Percentiles rank a stretch among this genome's conserved stretches.
Evolutionary conservation across 1,140 invertebrate species (phyloP).

Genomic region (Drosophila quadrilineata): DNA sequence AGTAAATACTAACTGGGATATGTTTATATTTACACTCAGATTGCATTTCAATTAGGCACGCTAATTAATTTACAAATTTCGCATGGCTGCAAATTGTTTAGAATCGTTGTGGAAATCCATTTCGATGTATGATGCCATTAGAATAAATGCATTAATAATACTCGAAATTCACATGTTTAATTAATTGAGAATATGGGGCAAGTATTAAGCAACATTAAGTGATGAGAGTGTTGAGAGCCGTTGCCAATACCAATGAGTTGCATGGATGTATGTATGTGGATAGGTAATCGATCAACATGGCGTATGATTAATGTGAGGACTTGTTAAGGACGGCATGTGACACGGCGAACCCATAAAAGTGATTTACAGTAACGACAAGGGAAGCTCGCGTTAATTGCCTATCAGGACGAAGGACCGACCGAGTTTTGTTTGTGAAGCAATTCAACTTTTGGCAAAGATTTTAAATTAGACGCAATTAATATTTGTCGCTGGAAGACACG

Average conservation of each 20-base stretch:
- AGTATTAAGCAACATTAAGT: background rate
- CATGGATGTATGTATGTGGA: background rate
- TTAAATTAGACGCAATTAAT: constrained; percentile 60
- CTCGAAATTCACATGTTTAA: background rate
- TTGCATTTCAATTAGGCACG: too few relatives aligned
- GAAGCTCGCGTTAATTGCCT: constrained; percentile 39
- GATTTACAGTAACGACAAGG: constrained; percentile 46
- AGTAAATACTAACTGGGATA: too few relatives aligned
- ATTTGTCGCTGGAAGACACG: constrained; percentile 31
- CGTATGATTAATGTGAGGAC: constrained; percentile 53
- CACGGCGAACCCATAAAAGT: constrained; percentile 19
- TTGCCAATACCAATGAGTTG: constrained; percentile 39
- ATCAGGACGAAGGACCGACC: constrained; percentile 2
- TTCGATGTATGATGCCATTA: too few relatives aligned
- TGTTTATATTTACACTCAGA: too few relatives aligned
- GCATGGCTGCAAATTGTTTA: too few relatives aligned
- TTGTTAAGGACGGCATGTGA: background rate
- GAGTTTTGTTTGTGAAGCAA: constrained; percentile 43
- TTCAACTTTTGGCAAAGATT: constrained; percentile 46
- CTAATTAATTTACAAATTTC: too few relatives aligned
- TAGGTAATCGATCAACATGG: constrained; percentile 28
- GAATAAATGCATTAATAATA: too few relatives aligned
- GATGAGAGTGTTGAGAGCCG: background rate
- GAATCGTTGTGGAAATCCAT: too few relatives aligned
- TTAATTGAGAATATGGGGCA: background rate